These are phyloP conservation scores for Abrostola triplasia DNA, from an alignment of 2,888 invertebrate genomes.

Conservation along the genomic window DNA sequence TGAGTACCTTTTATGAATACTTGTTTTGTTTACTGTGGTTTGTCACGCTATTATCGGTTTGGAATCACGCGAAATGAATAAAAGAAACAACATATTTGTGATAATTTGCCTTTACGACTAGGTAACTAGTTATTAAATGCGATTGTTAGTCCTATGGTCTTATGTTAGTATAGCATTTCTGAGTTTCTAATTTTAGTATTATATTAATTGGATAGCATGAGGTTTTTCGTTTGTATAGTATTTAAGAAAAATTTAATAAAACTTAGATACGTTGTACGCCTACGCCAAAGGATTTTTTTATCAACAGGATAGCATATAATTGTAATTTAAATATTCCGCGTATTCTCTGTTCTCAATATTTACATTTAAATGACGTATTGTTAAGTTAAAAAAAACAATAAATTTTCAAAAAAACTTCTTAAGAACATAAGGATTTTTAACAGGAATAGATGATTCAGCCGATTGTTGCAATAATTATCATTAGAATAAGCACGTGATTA, in stretches of 20 bases:
- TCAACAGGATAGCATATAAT: too few relatives aligned
- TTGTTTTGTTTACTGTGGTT: constrained; percentile 21
- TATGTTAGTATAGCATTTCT: background rate
- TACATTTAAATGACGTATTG: too few relatives aligned
- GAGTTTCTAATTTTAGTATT: too few relatives aligned
- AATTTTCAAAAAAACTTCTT: background rate
- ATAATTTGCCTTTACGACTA: constrained; percentile 10
- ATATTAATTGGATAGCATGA: too few relatives aligned
- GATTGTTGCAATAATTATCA: constrained; percentile 36
- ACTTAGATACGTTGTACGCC: too few relatives aligned
- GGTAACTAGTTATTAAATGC: background rate
- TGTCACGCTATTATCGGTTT: constrained; percentile 24
- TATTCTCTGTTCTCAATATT: too few relatives aligned
- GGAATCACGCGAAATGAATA: constrained; percentile 14
- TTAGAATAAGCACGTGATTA: constrained; percentile 26
- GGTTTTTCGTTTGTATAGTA: too few relatives aligned
- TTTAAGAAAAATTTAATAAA: too few relatives aligned
- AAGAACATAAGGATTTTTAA: background rate
- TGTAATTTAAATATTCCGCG: too few relatives aligned
- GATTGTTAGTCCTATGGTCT: background rate
- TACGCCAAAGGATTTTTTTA: too few relatives aligned
- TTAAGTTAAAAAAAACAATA: background rate
- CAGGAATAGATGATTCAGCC: constrained; percentile 30
- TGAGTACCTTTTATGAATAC: constrained; percentile 4
- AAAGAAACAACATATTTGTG: constrained; percentile 10